Evolutionary conservation across 2,797 vertebrate genomes (phyloP), one percentile per base, ranked within the genome.

Genomic region (Myotis vivesi): DNA sequence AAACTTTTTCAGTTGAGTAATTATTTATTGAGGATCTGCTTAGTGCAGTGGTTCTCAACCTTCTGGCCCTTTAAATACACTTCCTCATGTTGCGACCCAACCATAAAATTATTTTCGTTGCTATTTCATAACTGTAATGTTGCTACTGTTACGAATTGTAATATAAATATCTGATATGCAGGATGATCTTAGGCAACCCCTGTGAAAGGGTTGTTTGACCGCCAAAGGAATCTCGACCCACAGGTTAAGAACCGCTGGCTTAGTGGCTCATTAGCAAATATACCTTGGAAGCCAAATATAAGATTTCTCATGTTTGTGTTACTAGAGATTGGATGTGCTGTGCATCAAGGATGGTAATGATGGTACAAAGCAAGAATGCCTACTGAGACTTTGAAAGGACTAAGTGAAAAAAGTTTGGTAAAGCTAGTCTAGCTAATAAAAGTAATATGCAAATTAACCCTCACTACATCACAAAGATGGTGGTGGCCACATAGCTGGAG

Each of bases 1-100:
- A 93, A 73, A 72, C 71, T 90, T 93, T 88, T 94, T 92, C 41
- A 95, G n/a, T 8, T 81, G 51, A 89, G 22, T 92, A 91, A 82
- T 76, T 66, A 87, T 89, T 94, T 91, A 95, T 83, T 87, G 36
- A 95, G 15, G 86, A 49, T 87, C 79, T 79, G 55, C 11, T 80
- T 80, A 72, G 28, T 79, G 38, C 41, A 44, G 9, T 44, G 41
- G 41, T 44, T 44, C 41, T 44, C 41, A 44, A 44, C 41, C 41
- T 44, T 44, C 41, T 44, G 41, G 41, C 41, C 41, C 41, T 44
- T 44, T 44, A 44, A 44, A 44, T 44, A 44, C 41, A 44, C 9
- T 44, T 44, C 41, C 41, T 44, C 41, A 44, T 44, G 9, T 44
- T 44, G 41, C 10, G 41, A 44, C 41, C 41, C 9, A 44, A 44